Evolutionary conservation across 2,113 vertebrate genomes (phyloP), one percentile per base, ranked within the genome.

Genomic region (Syrrhaptes paradoxus): DNA sequence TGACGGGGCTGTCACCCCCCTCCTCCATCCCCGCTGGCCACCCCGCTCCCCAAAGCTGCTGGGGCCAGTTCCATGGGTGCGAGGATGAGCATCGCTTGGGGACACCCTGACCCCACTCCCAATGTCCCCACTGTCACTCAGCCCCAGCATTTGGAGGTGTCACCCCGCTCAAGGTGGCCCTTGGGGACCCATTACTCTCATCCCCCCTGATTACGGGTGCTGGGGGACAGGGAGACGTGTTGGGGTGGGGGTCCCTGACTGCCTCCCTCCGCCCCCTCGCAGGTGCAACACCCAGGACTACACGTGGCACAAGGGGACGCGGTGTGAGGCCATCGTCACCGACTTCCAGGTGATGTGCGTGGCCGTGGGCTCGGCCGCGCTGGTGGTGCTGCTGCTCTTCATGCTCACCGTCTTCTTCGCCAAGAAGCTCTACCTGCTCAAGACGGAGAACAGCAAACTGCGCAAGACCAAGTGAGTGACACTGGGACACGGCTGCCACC

Each of bases 261-360:
- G 13, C 4, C 4, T 43, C 88, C 49, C 41, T 41, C 12, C 41
- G 11, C 41, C 41, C 13, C 92, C 41, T 73, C 4, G 28, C 89
- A 99, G 99, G 98, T 99, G 99, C 96, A 99, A 99, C 92, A 98
- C 99, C 8, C 99, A 99, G 98, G 99, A 99, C 91, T 99, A 99
- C 98, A 99, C 99, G 93, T 99, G 99, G 99, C 99, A 99, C 98
- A 99, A 99, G 96, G 99, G 99, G 4, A 97, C 98, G 2, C 99
- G 99, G 95, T 99, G 99, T 7, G 99, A 99, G 97, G 98, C 99
- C 54, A 98, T 99, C 96, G 98, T 99, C 97, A 99, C 99, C 0
- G 99, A 99, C 98, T 99, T 99, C 98, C 99, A 99, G 98, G 99
- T 99, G 97, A 98, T 99, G 99, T 99, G 99, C 34, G 98, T 99